Evolutionary conservation across 2,888 invertebrate genomes (phyloP).

Genomic region (Pasiphila rectangulata): DNA sequence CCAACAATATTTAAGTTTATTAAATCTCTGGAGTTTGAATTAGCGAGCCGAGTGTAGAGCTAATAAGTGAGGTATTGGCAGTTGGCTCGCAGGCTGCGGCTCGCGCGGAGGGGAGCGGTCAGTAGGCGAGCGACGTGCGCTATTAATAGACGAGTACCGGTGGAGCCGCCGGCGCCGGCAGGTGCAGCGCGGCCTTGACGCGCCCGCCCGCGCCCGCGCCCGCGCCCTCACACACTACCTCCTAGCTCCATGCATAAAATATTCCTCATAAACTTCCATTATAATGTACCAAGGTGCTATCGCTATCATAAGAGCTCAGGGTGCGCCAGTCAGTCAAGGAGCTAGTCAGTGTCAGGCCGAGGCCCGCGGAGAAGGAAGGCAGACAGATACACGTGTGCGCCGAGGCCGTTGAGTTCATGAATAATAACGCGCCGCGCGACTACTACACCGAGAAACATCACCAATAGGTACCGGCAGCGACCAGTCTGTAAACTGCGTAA

Average conservation of each 20-base stretch:
- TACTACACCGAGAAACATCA: neutral
- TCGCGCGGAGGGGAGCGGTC: constrained; percentile 5
- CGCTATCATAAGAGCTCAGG: too few relatives aligned
- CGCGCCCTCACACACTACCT: neutral
- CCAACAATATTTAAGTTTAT: too few relatives aligned
- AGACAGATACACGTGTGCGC: too few relatives aligned
- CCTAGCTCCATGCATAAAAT: too few relatives aligned
- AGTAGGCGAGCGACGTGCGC: constrained; percentile 9
- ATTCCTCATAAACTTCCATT: too few relatives aligned
- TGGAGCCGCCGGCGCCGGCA: neutral
- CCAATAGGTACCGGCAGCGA: neutral
- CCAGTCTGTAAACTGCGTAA: neutral
- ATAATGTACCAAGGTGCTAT: too few relatives aligned
- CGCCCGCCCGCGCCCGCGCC: neutral
- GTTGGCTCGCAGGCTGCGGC: constrained; percentile 1
- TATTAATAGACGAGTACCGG: constrained; percentile 23
- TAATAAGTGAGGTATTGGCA: too few relatives aligned
- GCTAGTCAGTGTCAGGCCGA: too few relatives aligned
- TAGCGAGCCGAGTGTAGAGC: too few relatives aligned
- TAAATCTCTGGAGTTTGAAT: too few relatives aligned
- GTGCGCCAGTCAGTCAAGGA: too few relatives aligned
- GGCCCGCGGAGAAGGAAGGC: too few relatives aligned
- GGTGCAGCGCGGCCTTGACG: constrained; percentile 11
- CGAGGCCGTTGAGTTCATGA: neutral
- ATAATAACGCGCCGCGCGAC: neutral